phyloP scores from a whole-genome alignment of 1,140 invertebrate genomes.

The Drosophila virilis region DNA sequence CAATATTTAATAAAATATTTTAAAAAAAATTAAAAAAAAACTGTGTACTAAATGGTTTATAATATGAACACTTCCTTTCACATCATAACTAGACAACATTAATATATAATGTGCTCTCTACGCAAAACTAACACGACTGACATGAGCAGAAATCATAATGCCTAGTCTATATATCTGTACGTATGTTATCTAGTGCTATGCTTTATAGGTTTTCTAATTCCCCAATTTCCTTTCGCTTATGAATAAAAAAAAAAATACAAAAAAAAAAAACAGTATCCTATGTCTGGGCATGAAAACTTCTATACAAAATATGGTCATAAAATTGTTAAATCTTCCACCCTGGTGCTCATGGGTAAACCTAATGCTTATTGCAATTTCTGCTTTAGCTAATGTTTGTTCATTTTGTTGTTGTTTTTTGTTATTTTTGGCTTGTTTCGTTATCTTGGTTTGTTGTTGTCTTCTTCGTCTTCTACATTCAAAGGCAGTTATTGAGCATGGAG shows the following conservation, averaged over 20 bases:
- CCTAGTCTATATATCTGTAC: constrained; percentile 19
- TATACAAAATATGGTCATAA: constrained; percentile 65
- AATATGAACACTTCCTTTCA: constrained; percentile 2
- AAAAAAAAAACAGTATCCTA: constrained; percentile 33
- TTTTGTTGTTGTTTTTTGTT: constrained; percentile 14
- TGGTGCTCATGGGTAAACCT: constrained; percentile 29
- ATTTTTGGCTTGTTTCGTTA: constrained; percentile 32
- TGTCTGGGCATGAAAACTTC: constrained; percentile 51
- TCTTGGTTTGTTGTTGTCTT: constrained; percentile 40
- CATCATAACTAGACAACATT: constrained; percentile 10
- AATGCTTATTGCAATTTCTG: constrained; percentile 23
- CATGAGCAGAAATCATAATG: constrained; percentile 23
- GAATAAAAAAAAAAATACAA: constrained; percentile 11
- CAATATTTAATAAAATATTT: not conserved
- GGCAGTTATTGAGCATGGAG: constrained; percentile 79
- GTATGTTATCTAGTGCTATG: constrained; percentile 15
- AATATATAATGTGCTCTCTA: constrained; percentile 28
- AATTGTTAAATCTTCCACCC: constrained; percentile 27
- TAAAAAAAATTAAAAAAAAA: not conserved
- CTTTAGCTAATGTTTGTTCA: constrained; percentile 16
- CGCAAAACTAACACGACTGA: constrained; percentile 12
- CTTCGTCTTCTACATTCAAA: constrained; percentile 64
- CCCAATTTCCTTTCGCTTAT: constrained; percentile 9
- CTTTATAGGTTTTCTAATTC: constrained; percentile 19
- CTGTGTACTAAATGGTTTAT: not conserved